Evolutionary conservation across 2,797 vertebrate species (phyloP).

Genomic region (Carcharodon carcharias): DNA sequence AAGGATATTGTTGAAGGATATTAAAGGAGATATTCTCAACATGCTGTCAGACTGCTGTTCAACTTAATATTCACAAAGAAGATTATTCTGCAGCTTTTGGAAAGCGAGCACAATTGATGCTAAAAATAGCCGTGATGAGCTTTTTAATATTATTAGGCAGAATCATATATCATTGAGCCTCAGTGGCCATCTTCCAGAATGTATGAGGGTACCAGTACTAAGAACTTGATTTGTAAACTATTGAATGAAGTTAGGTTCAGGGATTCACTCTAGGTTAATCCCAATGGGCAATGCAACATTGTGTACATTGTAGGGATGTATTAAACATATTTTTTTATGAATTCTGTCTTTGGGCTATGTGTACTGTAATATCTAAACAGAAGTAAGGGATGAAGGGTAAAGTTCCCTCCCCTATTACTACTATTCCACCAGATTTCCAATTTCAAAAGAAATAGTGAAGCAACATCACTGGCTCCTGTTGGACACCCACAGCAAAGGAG

Average conservation of each 20-base stretch:
- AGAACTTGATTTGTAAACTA: neutral
- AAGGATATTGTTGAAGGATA: no score
- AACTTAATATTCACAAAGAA: neutral
- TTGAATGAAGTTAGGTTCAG: neutral
- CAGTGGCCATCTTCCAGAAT: neutral
- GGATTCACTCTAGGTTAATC: neutral
- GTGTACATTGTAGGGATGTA: neutral
- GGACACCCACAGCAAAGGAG: neutral
- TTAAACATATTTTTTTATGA: neutral
- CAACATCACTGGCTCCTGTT: no score
- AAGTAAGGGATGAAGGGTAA: neutral
- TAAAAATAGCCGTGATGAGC: neutral
- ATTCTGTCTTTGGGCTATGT: neutral
- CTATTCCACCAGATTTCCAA: neutral
- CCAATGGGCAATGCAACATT: neutral
- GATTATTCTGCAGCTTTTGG: neutral
- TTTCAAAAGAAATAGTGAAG: neutral
- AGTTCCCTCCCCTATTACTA: neutral
- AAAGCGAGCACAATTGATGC: neutral
- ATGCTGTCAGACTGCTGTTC: conserved; percentile 1
- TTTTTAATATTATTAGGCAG: neutral
- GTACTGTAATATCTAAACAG: neutral
- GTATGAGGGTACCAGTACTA: neutral
- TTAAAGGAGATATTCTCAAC: neutral
- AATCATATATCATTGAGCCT: conserved; percentile 9